Evolutionary conservation across 2,113 vertebrate genomes (phyloP), one percentile per base, ranked within the genome.

Genomic region (Charadrius vociferus): DNA sequence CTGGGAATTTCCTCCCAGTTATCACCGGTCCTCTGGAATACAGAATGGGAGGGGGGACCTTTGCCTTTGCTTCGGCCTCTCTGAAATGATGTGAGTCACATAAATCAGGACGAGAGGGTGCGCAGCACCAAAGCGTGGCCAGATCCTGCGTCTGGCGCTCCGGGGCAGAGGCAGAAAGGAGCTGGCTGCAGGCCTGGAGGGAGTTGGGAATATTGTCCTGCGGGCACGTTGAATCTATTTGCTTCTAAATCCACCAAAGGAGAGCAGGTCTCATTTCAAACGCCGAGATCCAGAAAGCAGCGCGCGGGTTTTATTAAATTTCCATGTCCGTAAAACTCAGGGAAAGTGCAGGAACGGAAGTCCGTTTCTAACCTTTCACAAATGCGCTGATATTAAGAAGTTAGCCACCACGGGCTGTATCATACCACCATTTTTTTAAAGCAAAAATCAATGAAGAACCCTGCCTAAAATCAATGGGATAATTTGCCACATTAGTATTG

Each of bases 381-480:
- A 66, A 45, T 29, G 41, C 58, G 8, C 45, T 15, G 62, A 85
- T 53, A 78, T 88, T 86, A 91, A 92, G 82, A 92, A 94, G 81
- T 94, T 90, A 79, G 62, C 29, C 91, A 86, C 79, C 29, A 8
- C 27, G 81, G 59, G 50, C 92, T 96, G 85, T 83, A 74, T 94
- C 63, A 27, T 83, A 4, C 8, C 6, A 39, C 63, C 68, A 21
- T 88, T 80, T 93, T 94, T 58, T 88, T 32, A 7, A 93, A 77
- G 78, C 21, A 94, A 58, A 94, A 96, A 96, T 97, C 94, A 63
- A 93, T 91, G 89, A 70, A 95, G 96, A 96, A 90, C 95, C 95
- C 91, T 94, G 93, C 95, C 94, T 95, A 95, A 97, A 97, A 97
- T 95, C 96, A 89, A 88, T 94, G 94, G 86, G 66, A 88, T 95